These are phyloP conservation scores for Diorhabda elongata DNA, from an alignment of 1,140 invertebrate species.

Conservation along the genomic window DNA sequence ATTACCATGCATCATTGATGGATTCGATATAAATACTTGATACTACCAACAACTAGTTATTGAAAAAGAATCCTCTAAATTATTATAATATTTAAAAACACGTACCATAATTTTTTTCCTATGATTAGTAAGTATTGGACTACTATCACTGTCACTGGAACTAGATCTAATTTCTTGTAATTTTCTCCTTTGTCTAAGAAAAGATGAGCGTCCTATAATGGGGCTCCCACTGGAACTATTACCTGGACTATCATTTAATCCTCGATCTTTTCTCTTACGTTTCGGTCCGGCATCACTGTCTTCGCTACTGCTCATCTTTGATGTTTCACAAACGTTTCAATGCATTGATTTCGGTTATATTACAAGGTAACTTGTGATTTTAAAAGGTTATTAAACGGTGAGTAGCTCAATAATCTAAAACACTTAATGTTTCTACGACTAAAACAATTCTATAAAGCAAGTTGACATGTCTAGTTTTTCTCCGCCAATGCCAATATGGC, in stretches of 20 bases:
- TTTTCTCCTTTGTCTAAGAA: conserved; percentile 8
- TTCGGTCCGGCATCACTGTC: conserved; percentile 30
- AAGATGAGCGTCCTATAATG: conserved; percentile 33
- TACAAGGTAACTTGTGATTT: no score
- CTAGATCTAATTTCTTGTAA: conserved; percentile 11
- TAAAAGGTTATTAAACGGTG: no score
- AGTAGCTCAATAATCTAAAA: no score
- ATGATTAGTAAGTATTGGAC: conserved; percentile 27
- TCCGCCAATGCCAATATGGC: conserved; percentile 8
- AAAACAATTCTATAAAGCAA: not conserved
- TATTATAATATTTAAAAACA: not conserved
- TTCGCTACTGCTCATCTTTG: conserved; percentile 35
- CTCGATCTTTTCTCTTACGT: conserved; percentile 29
- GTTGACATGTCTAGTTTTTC: not conserved
- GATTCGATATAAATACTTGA: conserved; percentile 4
- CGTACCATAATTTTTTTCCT: conserved; percentile 36
- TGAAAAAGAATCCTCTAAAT: not conserved
- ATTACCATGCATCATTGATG: not conserved
- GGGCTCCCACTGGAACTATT: conserved; percentile 36
- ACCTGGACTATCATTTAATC: conserved; percentile 23
- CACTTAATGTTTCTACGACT: not conserved
- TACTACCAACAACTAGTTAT: not conserved
- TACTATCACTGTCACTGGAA: conserved; percentile 31
- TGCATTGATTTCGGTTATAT: not conserved
- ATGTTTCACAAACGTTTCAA: not conserved